phyloP scores from a whole-genome alignment of 1,140 invertebrate genomes.

The Ladona fulva region DNA sequence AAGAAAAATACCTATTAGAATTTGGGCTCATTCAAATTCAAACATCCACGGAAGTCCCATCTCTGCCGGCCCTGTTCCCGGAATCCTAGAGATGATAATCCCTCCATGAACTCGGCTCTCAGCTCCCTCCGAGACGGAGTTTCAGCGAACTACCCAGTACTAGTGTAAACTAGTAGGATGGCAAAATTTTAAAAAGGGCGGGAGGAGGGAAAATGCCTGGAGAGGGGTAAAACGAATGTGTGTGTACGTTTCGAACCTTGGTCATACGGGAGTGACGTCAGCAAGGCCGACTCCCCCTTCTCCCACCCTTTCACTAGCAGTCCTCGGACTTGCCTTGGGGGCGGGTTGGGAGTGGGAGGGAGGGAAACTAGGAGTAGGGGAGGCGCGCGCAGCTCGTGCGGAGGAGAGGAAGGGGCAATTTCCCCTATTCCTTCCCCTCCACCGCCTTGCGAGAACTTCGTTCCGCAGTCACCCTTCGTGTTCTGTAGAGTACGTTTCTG shows the following conservation, averaged over 20 bases:
- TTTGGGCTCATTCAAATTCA: too few relatives aligned
- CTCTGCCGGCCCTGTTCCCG: too few relatives aligned
- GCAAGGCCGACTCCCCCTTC: neutral
- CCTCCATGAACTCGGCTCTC: too few relatives aligned
- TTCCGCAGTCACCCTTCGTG: neutral
- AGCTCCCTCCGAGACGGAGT: too few relatives aligned
- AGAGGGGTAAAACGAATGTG: neutral
- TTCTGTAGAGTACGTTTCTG: neutral
- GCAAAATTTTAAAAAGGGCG: too few relatives aligned
- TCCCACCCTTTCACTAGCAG: neutral
- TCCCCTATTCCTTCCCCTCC: neutral
- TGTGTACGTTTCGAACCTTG: neutral
- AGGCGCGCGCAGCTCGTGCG: neutral
- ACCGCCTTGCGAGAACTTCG: neutral
- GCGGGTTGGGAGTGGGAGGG: neutral
- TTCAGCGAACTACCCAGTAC: too few relatives aligned
- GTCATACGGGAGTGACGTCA: conserved; percentile 6
- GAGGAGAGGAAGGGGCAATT: neutral
- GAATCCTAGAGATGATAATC: too few relatives aligned
- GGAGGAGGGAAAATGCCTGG: too few relatives aligned
- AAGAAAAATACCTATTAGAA: too few relatives aligned
- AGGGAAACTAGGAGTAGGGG: neutral
- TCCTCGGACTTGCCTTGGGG: neutral
- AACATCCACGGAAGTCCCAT: too few relatives aligned
- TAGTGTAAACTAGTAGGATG: too few relatives aligned